These are phyloP conservation scores for Drosophila cognata DNA, from an alignment of 2,888 invertebrate species.

Conservation along the genomic window DNA sequence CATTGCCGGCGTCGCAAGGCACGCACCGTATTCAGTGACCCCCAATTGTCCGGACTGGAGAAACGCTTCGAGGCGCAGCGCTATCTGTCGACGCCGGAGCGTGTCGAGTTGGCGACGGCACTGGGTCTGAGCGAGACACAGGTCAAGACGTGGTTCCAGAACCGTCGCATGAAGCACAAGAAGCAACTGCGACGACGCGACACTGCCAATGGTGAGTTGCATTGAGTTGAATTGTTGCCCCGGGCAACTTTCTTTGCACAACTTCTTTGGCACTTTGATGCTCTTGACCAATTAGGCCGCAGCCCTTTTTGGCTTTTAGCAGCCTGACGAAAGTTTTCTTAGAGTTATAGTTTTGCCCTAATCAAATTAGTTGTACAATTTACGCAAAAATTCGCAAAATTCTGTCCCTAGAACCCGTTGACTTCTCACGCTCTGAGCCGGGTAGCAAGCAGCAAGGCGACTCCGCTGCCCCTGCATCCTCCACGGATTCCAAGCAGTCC, in stretches of 20 bases:
- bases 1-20: constrained; percentile 98
- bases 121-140: constrained; percentile 97
- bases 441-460: constrained; percentile 56
- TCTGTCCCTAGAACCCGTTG: constrained; percentile 83
- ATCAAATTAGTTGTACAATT: constrained; percentile 69
- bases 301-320: constrained; percentile 53
- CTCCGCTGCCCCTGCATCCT: constrained; percentile 33
- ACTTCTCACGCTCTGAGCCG: constrained; percentile 84
- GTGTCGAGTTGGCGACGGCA: constrained; percentile 96
- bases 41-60: constrained; percentile 94
- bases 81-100: constrained; percentile 96
- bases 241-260: constrained; percentile 49
- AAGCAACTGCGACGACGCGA: constrained; percentile 89
- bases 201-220: constrained; percentile 83
- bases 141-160: constrained; percentile 99
- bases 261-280: constrained; percentile 46
- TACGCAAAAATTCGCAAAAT: constrained; percentile 36
- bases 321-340: constrained; percentile 52
- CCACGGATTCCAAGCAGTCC: constrained; percentile 52
- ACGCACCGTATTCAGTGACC: constrained; percentile 95
- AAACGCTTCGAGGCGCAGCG: constrained; percentile 97
- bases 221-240: background rate
- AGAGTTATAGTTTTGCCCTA: constrained; percentile 48
- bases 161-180: constrained; percentile 98
- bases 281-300: constrained; percentile 57